Evolutionary conservation across 2,113 vertebrate species (phyloP).

Genomic region (Mobula birostris): DNA sequence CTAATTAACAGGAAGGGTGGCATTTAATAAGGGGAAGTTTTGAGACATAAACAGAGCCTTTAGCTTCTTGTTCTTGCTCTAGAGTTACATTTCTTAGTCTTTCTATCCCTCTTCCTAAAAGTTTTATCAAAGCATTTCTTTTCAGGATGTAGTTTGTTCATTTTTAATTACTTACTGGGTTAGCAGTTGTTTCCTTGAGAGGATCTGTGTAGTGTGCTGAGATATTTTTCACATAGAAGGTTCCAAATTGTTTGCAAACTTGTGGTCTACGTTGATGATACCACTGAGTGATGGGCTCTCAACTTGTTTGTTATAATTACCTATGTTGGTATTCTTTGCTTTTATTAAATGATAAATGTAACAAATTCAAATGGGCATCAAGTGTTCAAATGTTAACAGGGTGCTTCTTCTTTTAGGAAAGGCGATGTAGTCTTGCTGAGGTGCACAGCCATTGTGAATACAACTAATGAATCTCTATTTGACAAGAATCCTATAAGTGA

Average conservation of each 20-base stretch:
- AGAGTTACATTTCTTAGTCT: not conserved
- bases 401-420: conserved; percentile 55
- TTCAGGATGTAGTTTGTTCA: not conserved
- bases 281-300: not conserved
- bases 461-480: conserved; percentile 84
- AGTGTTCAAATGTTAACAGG: not conserved
- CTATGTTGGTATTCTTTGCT: not conserved
- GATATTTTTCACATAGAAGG: not conserved
- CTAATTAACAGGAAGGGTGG: no score
- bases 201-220: not conserved
- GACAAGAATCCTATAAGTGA: conserved; percentile 93
- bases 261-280: not conserved
- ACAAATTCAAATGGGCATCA: no score
- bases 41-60: not conserved
- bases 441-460: conserved; percentile 89
- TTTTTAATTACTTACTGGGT: not conserved
- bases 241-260: not conserved
- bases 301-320: not conserved
- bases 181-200: not conserved
- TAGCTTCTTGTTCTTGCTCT: not conserved
- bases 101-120: not conserved
- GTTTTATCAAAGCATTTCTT: not conserved
- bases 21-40: no score
- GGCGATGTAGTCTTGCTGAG: conserved; percentile 82
- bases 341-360: not conserved